These are phyloP conservation scores for Parnassius mnemosyne DNA, from an alignment of 2,888 invertebrate genomes.

Conservation along the genomic window DNA sequence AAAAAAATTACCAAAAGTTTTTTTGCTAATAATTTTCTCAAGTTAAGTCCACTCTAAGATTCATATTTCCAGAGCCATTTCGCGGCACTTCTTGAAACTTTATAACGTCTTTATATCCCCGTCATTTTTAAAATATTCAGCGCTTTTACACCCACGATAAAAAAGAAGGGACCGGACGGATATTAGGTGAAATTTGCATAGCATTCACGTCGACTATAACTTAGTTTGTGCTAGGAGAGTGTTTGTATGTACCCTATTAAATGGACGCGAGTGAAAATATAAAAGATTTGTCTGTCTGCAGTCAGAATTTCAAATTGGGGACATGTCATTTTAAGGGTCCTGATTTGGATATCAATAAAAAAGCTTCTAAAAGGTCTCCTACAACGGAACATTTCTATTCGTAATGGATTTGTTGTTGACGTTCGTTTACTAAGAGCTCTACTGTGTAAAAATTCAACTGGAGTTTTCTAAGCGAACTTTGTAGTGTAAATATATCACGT, in stretches of 20 bases:
- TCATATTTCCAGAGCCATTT: background rate
- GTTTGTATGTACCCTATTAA: conserved; percentile 21
- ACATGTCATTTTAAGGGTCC: conserved; percentile 3
- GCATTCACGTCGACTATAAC: conserved; percentile 31
- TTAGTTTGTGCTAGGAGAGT: conserved; percentile 21
- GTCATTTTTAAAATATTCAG: conserved; percentile 11
- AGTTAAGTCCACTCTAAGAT: background rate
- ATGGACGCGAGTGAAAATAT: conserved; percentile 6
- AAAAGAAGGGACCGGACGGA: conserved; percentile 36
- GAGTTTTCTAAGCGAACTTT: background rate
- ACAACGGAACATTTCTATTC: background rate
- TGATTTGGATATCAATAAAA: conserved; percentile 8
- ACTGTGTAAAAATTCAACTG: background rate
- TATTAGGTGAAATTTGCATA: conserved; percentile 56
- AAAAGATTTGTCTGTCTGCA: conserved; percentile 5
- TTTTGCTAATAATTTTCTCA: too few relatives aligned
- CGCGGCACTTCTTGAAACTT: background rate
- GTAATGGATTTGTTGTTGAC: conserved; percentile 3
- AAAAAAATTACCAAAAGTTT: too few relatives aligned
- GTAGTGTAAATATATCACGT: too few relatives aligned
- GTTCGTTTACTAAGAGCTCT: conserved; percentile 5
- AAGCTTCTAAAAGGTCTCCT: conserved; percentile 5
- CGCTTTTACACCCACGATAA: conserved; percentile 3
- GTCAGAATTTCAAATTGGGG: conserved; percentile 17
- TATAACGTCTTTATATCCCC: conserved; percentile 5